phyloP scores from a whole-genome alignment of 2,797 vertebrate genomes.

The Pelobates cultripes region DNA sequence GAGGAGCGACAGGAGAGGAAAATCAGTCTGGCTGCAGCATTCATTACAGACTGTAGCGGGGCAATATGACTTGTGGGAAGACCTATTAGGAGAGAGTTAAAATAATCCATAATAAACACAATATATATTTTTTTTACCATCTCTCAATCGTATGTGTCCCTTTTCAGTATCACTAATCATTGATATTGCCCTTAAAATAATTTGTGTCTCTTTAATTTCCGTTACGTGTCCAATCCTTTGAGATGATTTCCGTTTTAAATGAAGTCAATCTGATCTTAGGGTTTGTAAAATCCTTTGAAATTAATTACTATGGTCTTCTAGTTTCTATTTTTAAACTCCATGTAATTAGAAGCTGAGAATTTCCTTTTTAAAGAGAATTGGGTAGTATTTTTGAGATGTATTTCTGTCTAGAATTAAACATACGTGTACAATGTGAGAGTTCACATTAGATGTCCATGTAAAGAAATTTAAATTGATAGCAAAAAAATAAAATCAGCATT shows the following conservation, averaged over 20 bases:
- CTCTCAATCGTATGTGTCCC: not conserved
- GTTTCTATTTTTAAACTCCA: conserved; percentile 37
- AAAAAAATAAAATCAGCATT: too few relatives aligned
- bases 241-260: conserved; percentile 34
- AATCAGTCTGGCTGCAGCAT: too few relatives aligned
- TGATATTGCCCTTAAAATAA: conserved; percentile 36
- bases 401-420: too few relatives aligned
- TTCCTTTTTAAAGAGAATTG: not conserved
- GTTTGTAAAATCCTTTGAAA: conserved; percentile 23
- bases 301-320: conserved; percentile 36
- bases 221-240: conserved; percentile 24
- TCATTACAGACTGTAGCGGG: too few relatives aligned
- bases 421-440: too few relatives aligned
- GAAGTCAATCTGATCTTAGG: conserved; percentile 37
- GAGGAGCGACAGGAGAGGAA: too few relatives aligned
- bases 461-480: too few relatives aligned
- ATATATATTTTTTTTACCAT: not conserved
- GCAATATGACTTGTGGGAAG: too few relatives aligned
- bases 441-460: too few relatives aligned
- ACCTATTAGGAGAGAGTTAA: too few relatives aligned
- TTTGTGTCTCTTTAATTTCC: conserved; percentile 41
- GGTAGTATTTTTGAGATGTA: too few relatives aligned
- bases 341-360: conserved; percentile 12
- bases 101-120: too few relatives aligned
- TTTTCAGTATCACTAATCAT: conserved; percentile 39